Conservation (phyloP, 2,113 vertebrate species). For the Sula dactylatra region DNA sequence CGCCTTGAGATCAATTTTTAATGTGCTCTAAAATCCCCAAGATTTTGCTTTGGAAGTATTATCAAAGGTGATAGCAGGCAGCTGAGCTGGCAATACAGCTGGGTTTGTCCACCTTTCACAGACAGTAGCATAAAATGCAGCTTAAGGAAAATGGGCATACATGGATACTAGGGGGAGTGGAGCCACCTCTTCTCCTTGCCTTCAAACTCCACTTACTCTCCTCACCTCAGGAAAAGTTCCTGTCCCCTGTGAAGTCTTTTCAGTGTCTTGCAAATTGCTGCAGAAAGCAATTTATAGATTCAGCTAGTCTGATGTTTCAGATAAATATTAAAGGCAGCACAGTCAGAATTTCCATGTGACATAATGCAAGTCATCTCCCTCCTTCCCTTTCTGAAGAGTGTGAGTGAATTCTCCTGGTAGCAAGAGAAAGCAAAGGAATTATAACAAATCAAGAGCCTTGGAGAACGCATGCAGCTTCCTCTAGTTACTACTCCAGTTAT, state of each 20-base stretch:
- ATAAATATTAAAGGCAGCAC: neutral
- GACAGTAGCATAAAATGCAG: too few relatives aligned
- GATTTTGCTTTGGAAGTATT: neutral
- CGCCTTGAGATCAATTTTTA: neutral
- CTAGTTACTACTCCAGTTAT: neutral
- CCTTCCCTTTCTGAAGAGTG: neutral
- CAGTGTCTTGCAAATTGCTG: neutral
- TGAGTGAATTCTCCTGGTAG: neutral
- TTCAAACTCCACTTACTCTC: neutral
- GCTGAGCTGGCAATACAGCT: neutral
- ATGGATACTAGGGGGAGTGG: accelerated
- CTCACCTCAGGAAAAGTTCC: neutral
- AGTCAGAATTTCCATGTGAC: neutral
- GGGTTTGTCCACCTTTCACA: neutral
- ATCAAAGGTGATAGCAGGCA: neutral
- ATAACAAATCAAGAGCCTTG: neutral
- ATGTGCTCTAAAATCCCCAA: neutral
- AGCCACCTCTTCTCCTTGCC: neutral
- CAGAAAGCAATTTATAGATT: neutral
- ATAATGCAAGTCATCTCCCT: neutral
- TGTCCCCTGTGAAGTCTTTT: neutral
- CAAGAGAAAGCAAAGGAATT: neutral
- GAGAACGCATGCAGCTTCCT: neutral
- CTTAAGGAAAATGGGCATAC: neutral
- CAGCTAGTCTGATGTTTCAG: neutral